These are phyloP conservation scores for Drosophila orena DNA, from an alignment of 1,140 invertebrate species.

Conservation along the genomic window DNA sequence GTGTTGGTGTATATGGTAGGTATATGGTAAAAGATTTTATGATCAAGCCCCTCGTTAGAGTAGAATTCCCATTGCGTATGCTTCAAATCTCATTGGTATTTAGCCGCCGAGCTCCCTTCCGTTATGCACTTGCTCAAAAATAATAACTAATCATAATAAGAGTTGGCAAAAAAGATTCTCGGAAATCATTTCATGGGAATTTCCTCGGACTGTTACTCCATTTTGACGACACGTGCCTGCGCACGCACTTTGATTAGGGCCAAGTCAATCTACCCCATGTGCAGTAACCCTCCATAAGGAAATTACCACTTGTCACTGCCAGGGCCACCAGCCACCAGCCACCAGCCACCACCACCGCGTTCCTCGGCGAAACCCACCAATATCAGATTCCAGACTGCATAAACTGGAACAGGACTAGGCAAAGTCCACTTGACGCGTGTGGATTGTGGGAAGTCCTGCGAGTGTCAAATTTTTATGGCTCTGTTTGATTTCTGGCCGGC, in stretches of 20 bases:
- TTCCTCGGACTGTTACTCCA: constrained; percentile 26
- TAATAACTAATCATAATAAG: constrained; percentile 79
- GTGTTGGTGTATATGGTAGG: neutral
- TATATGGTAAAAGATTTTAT: neutral
- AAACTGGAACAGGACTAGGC: constrained; percentile 4
- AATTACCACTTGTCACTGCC: constrained; percentile 29
- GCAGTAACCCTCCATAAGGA: constrained; percentile 17
- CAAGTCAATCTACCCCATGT: constrained; percentile 37
- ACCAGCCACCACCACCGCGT: constrained; percentile 13
- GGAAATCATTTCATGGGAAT: constrained; percentile 72
- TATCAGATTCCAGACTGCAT: constrained; percentile 62
- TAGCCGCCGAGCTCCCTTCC: constrained; percentile 28
- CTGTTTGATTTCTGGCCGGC: constrained; percentile 76
- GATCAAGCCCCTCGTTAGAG: neutral
- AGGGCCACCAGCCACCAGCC: constrained; percentile 23
- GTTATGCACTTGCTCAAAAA: constrained; percentile 67
- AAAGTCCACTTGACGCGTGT: constrained; percentile 59
- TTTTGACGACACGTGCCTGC: constrained; percentile 65
- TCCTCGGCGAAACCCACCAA: constrained; percentile 50
- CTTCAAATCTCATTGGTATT: constrained; percentile 68
- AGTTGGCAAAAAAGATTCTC: constrained; percentile 60
- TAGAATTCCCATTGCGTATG: constrained; percentile 48
- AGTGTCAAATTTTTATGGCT: constrained; percentile 83
- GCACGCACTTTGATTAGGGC: constrained; percentile 73
- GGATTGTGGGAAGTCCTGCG: constrained; percentile 67